Evolutionary conservation across 2,797 vertebrate genomes (phyloP).

Genomic region (Paguma larvata): DNA sequence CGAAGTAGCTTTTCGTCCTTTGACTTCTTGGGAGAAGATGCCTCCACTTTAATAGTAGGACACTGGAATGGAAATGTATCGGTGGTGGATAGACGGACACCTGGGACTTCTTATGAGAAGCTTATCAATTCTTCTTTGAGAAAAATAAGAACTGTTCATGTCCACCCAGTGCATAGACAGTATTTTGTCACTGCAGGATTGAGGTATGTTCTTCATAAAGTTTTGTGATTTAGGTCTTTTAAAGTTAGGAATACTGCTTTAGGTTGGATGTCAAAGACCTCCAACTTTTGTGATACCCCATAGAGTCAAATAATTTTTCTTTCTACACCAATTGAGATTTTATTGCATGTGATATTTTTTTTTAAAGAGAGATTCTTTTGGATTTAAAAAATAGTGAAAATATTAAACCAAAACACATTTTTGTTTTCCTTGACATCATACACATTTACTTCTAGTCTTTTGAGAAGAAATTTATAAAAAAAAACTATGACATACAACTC

Average conservation of each 20-base stretch:
- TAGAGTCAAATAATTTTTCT: conserved; percentile 39
- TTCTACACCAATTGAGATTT: neutral
- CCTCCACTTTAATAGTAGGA: conserved; percentile 90
- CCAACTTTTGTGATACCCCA: conserved; percentile 44
- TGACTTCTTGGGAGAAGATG: conserved; percentile 91
- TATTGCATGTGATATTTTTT: neutral
- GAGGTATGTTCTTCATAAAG: conserved; percentile 84
- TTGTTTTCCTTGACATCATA: conserved; percentile 21
- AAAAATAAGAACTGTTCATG: conserved; percentile 89
- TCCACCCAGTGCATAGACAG: conserved; percentile 93
- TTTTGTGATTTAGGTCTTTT: conserved; percentile 8
- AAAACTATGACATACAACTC: neutral
- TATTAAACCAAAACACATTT: conserved; percentile 38
- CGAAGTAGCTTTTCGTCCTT: conserved; percentile 90
- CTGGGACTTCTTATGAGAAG: conserved; percentile 86
- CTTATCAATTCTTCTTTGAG: conserved; percentile 85
- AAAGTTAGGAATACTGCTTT: conserved; percentile 23
- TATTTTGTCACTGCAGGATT: conserved; percentile 92
- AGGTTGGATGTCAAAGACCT: conserved; percentile 48
- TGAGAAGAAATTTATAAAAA: conserved; percentile 59
- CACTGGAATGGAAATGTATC: conserved; percentile 88
- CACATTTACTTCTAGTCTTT: conserved; percentile 38
- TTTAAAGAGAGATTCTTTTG: neutral
- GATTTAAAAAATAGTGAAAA: conserved; percentile 57
- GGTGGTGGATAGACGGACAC: conserved; percentile 92